Evolutionary conservation across 2,797 vertebrate genomes (phyloP).

Genomic region (Pelodytes ibericus): DNA sequence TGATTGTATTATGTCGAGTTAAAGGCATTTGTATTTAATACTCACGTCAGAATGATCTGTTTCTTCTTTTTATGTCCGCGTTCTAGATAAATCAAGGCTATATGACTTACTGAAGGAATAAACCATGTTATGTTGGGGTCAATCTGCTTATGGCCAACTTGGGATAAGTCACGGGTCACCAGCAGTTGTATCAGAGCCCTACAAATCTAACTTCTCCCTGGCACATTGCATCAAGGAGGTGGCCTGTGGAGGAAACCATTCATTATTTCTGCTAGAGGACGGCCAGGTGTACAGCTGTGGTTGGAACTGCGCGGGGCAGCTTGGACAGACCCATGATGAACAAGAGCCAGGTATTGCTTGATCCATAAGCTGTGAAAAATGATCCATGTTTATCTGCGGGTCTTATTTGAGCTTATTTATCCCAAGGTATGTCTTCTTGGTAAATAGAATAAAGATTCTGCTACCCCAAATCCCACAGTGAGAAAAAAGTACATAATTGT

Average conservation of each 20-base stretch:
- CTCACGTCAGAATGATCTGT: no score
- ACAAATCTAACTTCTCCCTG: constrained; percentile 76
- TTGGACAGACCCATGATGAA: constrained; percentile 85
- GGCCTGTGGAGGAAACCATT: constrained; percentile 87
- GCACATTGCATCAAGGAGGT: constrained; percentile 84
- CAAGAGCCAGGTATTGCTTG: constrained; percentile 78
- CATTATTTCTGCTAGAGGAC: constrained; percentile 87
- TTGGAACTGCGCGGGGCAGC: constrained; percentile 88
- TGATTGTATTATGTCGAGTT: no score
- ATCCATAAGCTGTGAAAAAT: no score
- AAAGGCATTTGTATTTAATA: no score
- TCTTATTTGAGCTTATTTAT: neutral
- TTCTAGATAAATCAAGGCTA: constrained; percentile 44
- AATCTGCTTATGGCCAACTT: constrained; percentile 88
- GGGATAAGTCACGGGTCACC: constrained; percentile 78
- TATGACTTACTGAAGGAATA: constrained; percentile 65
- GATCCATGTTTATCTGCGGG: no score
- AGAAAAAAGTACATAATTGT: no score
- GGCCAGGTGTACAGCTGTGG: constrained; percentile 93
- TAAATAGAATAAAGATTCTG: no score
- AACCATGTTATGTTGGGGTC: constrained; percentile 95
- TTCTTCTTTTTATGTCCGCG: constrained; percentile 33
- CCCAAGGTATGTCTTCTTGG: neutral
- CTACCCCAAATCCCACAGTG: no score
- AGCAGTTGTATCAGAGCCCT: constrained; percentile 81